Evolutionary conservation across 2,113 vertebrate genomes (phyloP), one percentile per base, ranked within the genome.

Genomic region (Columba livia): DNA sequence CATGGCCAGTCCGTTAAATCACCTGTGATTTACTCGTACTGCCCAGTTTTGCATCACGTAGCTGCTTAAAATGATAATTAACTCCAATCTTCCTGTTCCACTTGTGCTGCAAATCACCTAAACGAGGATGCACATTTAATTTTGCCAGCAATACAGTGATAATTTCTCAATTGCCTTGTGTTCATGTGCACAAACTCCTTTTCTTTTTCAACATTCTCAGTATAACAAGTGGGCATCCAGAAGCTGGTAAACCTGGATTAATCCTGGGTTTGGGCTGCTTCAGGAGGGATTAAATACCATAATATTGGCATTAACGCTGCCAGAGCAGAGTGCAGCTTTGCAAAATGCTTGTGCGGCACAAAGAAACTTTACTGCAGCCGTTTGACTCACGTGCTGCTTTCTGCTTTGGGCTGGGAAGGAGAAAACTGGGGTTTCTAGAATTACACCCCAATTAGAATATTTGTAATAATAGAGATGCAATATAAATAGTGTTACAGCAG

Each of bases 381-480:
- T 67, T 58, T 0, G 11, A 34, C 74, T 91, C 2, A 1, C 1
- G 5, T 36, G 72, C 81, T 38, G 61, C 90, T 73, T 75, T 86
- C 74, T 48, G 2, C 70, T 82, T 47, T 32, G 56, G 75, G 36
- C 61, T 53, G 36, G 1, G 0, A 62, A 65, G 86, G 58, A 64
- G 31, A 12, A 81, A 80, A 36, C 10, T 12, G n/a, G 47, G 60
- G 54, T 85, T 95, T 87, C 78, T 89, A 40, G 74, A 67, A 48
- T 91, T 87, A 47, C 94, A 89, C 89, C 86, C 31, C 89, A 93
- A 82, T 92, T 88, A 93, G 9, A 15, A 66, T 87, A 92, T 94
- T 82, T 95, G 74, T 92, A 82, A 93, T 92, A 79, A 89, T 40
- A 95, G 82, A 89, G 84, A 73, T 79, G 95, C 74, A 77, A n/a